Percentiles rank a stretch among this genome's conserved stretches.
phyloP scores from a whole-genome alignment of 2,888 invertebrate genomes.

The Oligia fasciuncula region DNA sequence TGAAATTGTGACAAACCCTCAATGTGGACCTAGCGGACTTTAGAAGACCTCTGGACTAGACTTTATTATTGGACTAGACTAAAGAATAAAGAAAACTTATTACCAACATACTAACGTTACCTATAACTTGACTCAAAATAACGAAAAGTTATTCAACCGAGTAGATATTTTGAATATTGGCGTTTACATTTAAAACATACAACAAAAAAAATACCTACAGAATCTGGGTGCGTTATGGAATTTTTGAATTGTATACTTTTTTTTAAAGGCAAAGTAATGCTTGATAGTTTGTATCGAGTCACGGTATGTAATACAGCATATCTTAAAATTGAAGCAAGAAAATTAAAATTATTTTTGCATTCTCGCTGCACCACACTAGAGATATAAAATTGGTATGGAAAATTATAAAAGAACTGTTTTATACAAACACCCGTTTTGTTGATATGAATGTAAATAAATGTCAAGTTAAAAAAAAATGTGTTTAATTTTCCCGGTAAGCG shows the following conservation, averaged over 20 bases:
- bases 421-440: conserved; percentile 91
- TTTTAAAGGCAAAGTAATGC: conserved; percentile 60
- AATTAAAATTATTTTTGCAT: conserved; percentile 84
- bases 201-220: conserved; percentile 14
- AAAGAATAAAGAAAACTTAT: conserved; percentile 21
- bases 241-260: conserved; percentile 45
- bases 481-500: conserved; percentile 49
- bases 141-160: conserved; percentile 37
- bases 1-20: conserved; percentile 14
- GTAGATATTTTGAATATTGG: conserved; percentile 36
- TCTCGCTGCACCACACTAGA: conserved; percentile 86
- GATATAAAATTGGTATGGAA: conserved; percentile 85
- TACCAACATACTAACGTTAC: conserved; percentile 9
- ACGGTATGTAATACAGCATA: conserved; percentile 78
- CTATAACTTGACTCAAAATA: conserved; percentile 47
- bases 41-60: conserved; percentile 28
- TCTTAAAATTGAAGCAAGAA: conserved; percentile 77
- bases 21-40: conserved; percentile 39
- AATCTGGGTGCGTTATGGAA: conserved; percentile 59
- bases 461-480: conserved; percentile 85
- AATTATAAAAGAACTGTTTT: conserved; percentile 88
- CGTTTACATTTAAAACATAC: conserved; percentile 33
- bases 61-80: conserved; percentile 28
- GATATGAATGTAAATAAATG: conserved; percentile 91
- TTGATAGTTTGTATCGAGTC: conserved; percentile 68